Evolutionary conservation across 37 sponge, comb jelly and placozoan species (phyloP).

Genomic region (Mnemiopsis leidyi): DNA sequence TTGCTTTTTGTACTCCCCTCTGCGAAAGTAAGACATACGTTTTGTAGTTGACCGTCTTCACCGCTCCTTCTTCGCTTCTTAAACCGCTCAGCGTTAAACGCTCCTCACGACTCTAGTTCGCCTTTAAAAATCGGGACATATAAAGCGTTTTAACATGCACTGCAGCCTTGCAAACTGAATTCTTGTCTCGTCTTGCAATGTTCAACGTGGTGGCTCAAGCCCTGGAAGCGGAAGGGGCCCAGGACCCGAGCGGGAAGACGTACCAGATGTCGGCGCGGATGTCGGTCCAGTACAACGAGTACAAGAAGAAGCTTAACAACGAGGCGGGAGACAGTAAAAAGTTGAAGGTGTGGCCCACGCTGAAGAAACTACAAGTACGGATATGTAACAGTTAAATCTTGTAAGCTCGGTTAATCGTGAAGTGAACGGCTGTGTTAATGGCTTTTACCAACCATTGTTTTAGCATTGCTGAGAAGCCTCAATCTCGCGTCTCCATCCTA

Average conservation of each 20-base stretch:
- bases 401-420: too few relatives aligned
- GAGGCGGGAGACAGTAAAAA: background rate
- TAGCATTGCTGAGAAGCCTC: too few relatives aligned
- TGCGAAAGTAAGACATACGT: too few relatives aligned
- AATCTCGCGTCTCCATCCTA: too few relatives aligned
- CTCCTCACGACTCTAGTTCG: background rate
- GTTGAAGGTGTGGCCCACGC: constrained; percentile 25
- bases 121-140: background rate
- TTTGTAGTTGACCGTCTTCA: background rate
- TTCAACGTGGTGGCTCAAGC: background rate
- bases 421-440: too few relatives aligned
- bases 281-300: constrained; percentile 20
- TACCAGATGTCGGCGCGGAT: constrained; percentile 10
- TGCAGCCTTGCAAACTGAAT: background rate
- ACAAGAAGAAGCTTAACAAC: background rate
- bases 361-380: background rate
- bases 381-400: background rate
- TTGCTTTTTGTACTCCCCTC: too few relatives aligned
- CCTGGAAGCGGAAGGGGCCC: background rate
- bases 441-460: too few relatives aligned
- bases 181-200: background rate
- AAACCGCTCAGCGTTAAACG: background rate
- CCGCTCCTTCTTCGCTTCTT: background rate
- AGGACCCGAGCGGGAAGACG: background rate
- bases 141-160: background rate